phyloP scores from a whole-genome alignment of 2,888 invertebrate genomes.

The Oscheius myriophilus region DNA sequence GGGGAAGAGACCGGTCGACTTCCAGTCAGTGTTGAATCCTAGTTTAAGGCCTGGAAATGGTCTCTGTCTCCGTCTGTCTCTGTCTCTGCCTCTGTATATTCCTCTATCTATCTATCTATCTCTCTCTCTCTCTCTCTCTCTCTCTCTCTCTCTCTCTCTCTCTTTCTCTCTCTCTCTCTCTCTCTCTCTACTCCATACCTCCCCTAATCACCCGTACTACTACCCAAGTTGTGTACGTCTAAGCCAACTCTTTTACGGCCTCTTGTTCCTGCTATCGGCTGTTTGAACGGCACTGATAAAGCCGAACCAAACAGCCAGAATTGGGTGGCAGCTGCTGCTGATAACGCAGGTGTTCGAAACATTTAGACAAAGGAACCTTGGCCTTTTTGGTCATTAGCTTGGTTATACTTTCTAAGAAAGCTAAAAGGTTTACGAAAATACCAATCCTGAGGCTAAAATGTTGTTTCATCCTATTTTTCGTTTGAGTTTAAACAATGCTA shows the following conservation, averaged over 20 bases:
- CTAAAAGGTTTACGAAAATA: too few species aligned
- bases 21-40: conserved; percentile 52
- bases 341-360: conserved; percentile 5
- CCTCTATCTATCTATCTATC: too few species aligned
- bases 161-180: background rate
- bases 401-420: too few species aligned
- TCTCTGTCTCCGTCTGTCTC: background rate
- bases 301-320: background rate
- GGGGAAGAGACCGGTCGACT: conserved; percentile 50
- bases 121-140: too few species aligned
- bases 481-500: too few species aligned
- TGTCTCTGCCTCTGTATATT: background rate
- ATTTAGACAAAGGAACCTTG: conserved; percentile 9
- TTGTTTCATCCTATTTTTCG: too few species aligned
- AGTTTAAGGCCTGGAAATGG: conserved; percentile 37
- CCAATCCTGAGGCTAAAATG: too few species aligned
- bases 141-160: too few species aligned
- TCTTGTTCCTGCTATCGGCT: conserved; percentile 6
- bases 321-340: conserved; percentile 6
- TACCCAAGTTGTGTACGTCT: background rate
- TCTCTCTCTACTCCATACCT: background rate
- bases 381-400: conserved; percentile 3
- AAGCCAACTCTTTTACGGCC: conserved; percentile 17
- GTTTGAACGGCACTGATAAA: background rate
- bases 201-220: background rate